Evolutionary conservation across 2,113 vertebrate genomes (phyloP).

Genomic region (Cisticola juncidis): DNA sequence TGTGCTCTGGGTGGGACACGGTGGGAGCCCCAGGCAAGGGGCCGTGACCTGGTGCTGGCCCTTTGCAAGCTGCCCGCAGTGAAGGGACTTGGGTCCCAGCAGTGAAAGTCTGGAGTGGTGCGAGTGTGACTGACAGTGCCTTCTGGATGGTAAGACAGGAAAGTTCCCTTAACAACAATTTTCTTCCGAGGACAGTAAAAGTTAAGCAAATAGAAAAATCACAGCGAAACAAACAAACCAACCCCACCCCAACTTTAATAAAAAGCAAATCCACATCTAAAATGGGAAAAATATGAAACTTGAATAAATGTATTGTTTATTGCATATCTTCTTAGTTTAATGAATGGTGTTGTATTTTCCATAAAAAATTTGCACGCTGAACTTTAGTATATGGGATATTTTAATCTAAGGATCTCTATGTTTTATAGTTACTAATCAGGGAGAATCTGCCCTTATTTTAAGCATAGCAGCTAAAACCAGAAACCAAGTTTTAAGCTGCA

Average conservation of each 20-base stretch:
- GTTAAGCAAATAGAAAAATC: not conserved
- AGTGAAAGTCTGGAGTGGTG: not conserved
- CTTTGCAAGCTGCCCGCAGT: not conserved
- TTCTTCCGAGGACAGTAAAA: not conserved
- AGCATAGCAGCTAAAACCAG: not conserved
- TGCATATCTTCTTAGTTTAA: not conserved
- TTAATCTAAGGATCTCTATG: not conserved
- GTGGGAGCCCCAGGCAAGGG: not conserved
- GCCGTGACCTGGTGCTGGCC: not conserved
- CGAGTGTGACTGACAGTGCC: not conserved
- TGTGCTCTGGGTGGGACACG: not conserved
- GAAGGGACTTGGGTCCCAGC: not conserved
- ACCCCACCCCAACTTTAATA: not conserved
- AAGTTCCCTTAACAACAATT: not conserved
- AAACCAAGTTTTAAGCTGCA: not conserved
- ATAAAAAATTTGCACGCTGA: not conserved
- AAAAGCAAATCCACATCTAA: not conserved
- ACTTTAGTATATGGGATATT: not conserved
- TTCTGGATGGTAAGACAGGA: not conserved
- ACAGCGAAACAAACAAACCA: not conserved
- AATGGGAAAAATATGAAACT: not conserved
- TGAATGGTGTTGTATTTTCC: not conserved
- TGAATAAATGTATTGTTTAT: not conserved
- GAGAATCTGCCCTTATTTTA: not conserved
- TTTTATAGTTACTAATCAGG: not conserved